These are phyloP conservation scores for Parascotia fuliginaria DNA, from an alignment of 2,888 invertebrate species.

Conservation along the genomic window DNA sequence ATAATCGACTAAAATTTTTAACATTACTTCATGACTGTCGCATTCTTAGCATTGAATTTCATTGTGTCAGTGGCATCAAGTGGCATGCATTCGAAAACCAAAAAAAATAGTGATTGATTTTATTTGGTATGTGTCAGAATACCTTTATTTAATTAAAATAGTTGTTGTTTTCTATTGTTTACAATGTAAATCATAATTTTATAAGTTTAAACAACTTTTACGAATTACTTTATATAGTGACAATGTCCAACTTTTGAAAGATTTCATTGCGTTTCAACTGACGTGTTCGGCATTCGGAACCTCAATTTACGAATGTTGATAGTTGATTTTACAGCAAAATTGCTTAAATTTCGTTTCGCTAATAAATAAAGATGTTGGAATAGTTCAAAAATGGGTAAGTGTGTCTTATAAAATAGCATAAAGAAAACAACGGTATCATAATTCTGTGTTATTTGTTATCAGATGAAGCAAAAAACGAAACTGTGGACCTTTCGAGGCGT, in stretches of 20 bases:
- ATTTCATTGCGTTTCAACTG: not conserved
- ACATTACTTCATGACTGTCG: too few relatives aligned
- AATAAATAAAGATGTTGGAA: constrained; percentile 59
- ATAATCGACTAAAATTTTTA: too few relatives aligned
- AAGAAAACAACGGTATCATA: constrained; percentile 1
- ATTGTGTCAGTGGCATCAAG: too few relatives aligned
- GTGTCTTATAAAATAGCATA: not conserved
- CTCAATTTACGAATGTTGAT: constrained; percentile 67
- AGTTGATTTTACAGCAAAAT: constrained; percentile 48
- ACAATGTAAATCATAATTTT: too few relatives aligned
- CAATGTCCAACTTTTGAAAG: too few relatives aligned
- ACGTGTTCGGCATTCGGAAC: constrained; percentile 59
- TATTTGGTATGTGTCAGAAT: too few relatives aligned
- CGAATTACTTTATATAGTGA: too few relatives aligned
- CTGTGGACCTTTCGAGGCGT: constrained; percentile 91
- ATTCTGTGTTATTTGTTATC: constrained; percentile 20
- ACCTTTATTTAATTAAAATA: too few relatives aligned
- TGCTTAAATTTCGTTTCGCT: constrained; percentile 49
- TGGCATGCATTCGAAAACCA: not conserved
- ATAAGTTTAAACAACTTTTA: too few relatives aligned
- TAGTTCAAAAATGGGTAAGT: constrained; percentile 66
- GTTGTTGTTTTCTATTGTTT: too few relatives aligned
- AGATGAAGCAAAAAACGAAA: constrained; percentile 73
- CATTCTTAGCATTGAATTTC: too few relatives aligned
- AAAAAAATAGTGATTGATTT: too few relatives aligned